Percentiles rank a stretch among this genome's conserved stretches.
These are phyloP conservation scores for Pitta sordida DNA, from an alignment of 2,113 vertebrate genomes.

Conservation along the genomic window DNA sequence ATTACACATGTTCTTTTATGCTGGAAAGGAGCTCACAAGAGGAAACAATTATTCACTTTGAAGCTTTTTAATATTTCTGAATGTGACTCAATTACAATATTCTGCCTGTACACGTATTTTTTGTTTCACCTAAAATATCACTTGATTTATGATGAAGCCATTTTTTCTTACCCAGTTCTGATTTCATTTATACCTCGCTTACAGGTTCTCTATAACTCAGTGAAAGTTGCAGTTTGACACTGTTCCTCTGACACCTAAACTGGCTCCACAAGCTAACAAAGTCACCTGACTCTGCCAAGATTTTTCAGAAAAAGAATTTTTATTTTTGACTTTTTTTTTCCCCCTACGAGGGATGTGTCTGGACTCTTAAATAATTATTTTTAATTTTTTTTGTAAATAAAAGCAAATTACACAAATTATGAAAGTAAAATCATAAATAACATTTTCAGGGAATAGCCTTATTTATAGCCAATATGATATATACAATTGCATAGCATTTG, in stretches of 20 bases:
- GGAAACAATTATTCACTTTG: conserved; percentile 53
- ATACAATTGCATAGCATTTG: neutral
- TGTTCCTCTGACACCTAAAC: neutral
- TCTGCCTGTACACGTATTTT: neutral
- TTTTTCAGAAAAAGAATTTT: neutral
- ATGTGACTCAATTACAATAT: conserved; percentile 9
- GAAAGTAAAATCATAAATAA: neutral
- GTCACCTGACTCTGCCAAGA: neutral
- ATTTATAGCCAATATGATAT: neutral
- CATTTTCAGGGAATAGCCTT: neutral
- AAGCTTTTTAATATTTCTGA: conserved; percentile 53
- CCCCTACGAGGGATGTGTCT: neutral
- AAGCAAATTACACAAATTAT: neutral
- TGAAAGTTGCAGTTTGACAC: neutral
- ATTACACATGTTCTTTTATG: conserved; percentile 25
- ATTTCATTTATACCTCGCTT: neutral
- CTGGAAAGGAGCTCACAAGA: conserved; percentile 38
- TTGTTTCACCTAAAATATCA: conserved; percentile 40
- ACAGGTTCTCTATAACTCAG: neutral
- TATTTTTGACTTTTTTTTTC: neutral
- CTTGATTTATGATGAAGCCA: conserved; percentile 22
- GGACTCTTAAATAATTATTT: neutral
- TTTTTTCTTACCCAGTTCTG: conserved; percentile 4
- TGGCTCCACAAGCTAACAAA: neutral
- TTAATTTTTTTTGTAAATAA: neutral